Evolutionary conservation across 2,888 invertebrate genomes (phyloP).

Genomic region (Erynnis tages): DNA sequence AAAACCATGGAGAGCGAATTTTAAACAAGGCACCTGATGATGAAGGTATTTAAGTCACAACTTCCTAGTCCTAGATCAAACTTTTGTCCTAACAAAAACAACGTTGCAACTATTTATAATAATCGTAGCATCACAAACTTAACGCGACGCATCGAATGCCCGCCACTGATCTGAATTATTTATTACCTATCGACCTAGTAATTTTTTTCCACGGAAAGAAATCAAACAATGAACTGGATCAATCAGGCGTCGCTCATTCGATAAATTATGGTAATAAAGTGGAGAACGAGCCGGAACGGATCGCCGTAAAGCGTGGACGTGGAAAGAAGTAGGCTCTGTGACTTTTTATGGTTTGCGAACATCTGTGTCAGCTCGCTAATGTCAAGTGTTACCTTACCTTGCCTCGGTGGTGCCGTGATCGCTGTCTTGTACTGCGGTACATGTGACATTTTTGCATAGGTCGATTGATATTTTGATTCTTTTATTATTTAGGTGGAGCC

Average conservation of each 20-base stretch:
- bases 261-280: constrained; percentile 25
- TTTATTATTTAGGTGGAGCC: too few species aligned
- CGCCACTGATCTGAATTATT: neutral
- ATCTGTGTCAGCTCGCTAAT: constrained; percentile 49
- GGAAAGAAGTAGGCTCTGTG: constrained; percentile 23
- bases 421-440: constrained; percentile 25
- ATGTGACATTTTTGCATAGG: constrained; percentile 25
- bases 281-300: constrained; percentile 19
- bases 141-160: neutral
- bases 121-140: too few species aligned
- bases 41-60: too few species aligned
- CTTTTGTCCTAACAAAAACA: too few species aligned
- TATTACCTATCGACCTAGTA: constrained; percentile 6
- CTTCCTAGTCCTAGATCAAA: too few species aligned
- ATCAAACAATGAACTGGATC: constrained; percentile 20
- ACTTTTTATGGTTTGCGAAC: constrained; percentile 50
- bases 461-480: neutral
- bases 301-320: constrained; percentile 16
- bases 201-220: constrained; percentile 10
- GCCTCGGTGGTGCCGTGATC: constrained; percentile 24
- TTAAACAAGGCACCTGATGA: too few species aligned
- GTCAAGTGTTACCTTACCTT: constrained; percentile 40
- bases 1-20: too few species aligned
- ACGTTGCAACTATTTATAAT: too few species aligned
- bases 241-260: constrained; percentile 22